Conservation (phyloP, 2,888 invertebrate genomes). For the Globia sparganii region DNA sequence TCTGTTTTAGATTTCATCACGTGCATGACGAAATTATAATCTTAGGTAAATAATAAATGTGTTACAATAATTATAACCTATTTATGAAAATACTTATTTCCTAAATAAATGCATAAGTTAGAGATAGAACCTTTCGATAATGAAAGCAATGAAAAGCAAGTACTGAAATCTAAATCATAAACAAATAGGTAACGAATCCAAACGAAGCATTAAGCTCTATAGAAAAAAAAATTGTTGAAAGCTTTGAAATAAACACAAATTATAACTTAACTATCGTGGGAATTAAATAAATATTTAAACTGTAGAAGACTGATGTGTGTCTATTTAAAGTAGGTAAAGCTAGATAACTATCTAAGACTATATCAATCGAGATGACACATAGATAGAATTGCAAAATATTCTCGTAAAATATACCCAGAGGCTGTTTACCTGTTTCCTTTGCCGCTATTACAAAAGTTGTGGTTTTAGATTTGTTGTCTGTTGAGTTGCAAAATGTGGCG, state of each 20-base stretch:
- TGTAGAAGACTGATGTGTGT: neutral
- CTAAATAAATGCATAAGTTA: neutral
- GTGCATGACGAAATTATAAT: conserved; percentile 1
- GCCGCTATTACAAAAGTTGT: conserved; percentile 36
- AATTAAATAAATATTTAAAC: neutral
- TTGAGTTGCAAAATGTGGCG: conserved; percentile 44
- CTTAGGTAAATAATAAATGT: neutral
- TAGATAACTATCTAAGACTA: neutral
- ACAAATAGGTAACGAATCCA: neutral
- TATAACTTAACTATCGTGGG: too few relatives aligned
- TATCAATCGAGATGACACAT: neutral
- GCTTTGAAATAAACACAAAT: neutral
- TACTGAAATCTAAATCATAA: neutral
- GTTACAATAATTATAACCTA: neutral
- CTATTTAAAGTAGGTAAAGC: neutral
- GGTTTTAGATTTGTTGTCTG: conserved; percentile 38
- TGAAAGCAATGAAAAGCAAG: neutral
- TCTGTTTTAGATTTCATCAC: neutral
- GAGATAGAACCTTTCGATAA: neutral
- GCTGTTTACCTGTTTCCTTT: conserved; percentile 45
- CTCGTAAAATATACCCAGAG: conserved; percentile 4
- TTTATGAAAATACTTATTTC: neutral
- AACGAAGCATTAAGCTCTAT: neutral
- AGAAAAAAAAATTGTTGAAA: too few relatives aligned
- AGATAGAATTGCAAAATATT: conserved; percentile 10